These are phyloP conservation scores for Dolichotis patagonum DNA, from an alignment of 2,113 vertebrate genomes.

Conservation along the genomic window DNA sequence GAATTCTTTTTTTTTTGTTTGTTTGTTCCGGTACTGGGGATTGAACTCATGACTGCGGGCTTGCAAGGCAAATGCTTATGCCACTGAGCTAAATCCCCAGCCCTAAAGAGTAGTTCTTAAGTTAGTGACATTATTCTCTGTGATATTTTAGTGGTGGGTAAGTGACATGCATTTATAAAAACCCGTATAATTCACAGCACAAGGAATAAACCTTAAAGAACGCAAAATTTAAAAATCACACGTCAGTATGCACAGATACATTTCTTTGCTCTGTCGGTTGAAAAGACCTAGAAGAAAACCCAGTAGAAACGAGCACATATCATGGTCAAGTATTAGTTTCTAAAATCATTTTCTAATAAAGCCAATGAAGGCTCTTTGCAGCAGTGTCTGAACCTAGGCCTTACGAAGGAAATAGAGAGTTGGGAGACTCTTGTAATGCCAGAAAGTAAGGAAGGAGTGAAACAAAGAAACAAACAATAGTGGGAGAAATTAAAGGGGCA, in stretches of 20 bases:
- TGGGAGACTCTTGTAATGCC: background rate
- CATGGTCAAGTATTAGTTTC: background rate
- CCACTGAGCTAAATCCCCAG: too few relatives aligned
- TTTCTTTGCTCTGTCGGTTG: background rate
- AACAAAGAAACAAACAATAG: background rate
- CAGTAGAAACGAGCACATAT: background rate
- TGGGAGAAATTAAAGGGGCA: background rate
- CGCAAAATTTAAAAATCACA: background rate
- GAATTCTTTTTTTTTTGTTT: too few relatives aligned
- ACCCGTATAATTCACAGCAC: background rate
- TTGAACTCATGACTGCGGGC: too few relatives aligned
- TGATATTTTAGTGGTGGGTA: background rate
- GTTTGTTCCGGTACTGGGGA: too few relatives aligned
- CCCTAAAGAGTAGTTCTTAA: background rate
- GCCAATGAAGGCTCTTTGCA: background rate
- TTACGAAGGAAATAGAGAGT: background rate
- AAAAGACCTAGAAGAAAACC: background rate
- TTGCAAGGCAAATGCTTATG: too few relatives aligned
- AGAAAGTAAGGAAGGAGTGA: background rate
- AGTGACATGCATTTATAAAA: background rate
- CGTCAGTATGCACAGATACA: background rate
- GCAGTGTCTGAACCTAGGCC: background rate
- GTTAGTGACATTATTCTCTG: background rate
- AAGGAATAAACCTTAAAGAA: background rate
- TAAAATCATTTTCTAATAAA: background rate